Evolutionary conservation across 2,888 invertebrate genomes (phyloP).

Genomic region (Sepioteuthis lessoniana): DNA sequence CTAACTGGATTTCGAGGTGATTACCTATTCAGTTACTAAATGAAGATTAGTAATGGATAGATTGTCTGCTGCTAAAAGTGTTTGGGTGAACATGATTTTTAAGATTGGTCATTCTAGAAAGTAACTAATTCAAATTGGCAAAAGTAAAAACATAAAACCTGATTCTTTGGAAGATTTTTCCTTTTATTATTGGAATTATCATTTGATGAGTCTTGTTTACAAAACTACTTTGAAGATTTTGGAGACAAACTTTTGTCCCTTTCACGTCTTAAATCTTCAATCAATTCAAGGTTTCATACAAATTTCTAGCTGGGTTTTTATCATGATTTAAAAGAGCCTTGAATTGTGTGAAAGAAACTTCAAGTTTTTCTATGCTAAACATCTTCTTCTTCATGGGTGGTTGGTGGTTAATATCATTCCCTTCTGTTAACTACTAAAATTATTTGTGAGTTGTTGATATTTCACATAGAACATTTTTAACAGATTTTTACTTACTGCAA

Average conservation of each 20-base stretch:
- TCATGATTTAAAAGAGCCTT: background rate
- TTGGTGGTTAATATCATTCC: background rate
- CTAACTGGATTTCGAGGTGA: background rate
- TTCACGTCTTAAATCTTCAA: slow-evolving; percentile 11
- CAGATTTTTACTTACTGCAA: slow-evolving; percentile 14
- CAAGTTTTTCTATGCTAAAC: background rate
- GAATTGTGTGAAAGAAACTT: background rate
- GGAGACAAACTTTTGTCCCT: background rate
- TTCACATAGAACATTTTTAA: background rate
- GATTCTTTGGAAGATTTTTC: background rate
- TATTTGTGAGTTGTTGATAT: slow-evolving; percentile 20
- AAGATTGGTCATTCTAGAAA: slow-evolving; percentile 4
- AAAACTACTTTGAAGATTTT: background rate
- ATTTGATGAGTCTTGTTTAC: background rate
- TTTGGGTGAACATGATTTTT: background rate
- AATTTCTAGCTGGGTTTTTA: background rate
- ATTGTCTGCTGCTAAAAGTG: background rate
- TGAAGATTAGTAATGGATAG: background rate
- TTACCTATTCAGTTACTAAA: background rate
- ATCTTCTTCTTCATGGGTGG: background rate
- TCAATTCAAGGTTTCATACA: background rate
- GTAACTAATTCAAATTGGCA: background rate
- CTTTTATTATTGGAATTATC: background rate
- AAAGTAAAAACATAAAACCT: background rate
- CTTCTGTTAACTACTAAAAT: background rate